Conservation (phyloP, 2,113 vertebrate genomes). For the Physeter macrocephalus region DNA sequence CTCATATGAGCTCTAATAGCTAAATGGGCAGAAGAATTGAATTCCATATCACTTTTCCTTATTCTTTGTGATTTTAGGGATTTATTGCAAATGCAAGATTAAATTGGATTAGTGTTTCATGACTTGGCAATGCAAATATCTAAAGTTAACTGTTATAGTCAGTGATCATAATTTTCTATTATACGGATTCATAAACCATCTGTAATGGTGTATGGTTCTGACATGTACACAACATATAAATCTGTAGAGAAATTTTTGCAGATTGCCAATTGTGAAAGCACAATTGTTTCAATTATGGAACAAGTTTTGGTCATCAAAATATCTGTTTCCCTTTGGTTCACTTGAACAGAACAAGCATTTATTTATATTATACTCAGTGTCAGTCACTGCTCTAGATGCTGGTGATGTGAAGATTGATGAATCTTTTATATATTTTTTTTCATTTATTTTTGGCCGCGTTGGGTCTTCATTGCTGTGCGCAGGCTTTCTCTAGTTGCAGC, state of each 20-base stretch:
- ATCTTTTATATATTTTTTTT: too few species aligned
- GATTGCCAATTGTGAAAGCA: neutral
- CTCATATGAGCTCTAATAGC: neutral
- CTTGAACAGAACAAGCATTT: neutral
- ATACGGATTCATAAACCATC: neutral
- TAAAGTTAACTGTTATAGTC: neutral
- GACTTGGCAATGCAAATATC: neutral
- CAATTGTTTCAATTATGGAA: neutral
- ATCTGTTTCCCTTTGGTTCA: neutral
- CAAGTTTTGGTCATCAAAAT: neutral
- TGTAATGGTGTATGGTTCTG: neutral
- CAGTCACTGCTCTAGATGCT: neutral
- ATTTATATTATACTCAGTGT: neutral
- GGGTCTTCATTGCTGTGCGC: too few species aligned
- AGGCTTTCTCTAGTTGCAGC: too few species aligned
- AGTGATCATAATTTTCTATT: neutral
- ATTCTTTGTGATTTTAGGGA: neutral
- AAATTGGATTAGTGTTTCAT: neutral
- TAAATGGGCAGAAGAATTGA: neutral
- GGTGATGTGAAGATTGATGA: neutral
- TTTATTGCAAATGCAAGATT: neutral
- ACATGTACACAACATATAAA: neutral
- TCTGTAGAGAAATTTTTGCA: neutral
- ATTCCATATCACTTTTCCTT: neutral
- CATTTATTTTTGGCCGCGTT: too few species aligned